These are phyloP conservation scores for Fregetta grallaria DNA, from an alignment of 2,113 vertebrate genomes.

Conservation along the genomic window DNA sequence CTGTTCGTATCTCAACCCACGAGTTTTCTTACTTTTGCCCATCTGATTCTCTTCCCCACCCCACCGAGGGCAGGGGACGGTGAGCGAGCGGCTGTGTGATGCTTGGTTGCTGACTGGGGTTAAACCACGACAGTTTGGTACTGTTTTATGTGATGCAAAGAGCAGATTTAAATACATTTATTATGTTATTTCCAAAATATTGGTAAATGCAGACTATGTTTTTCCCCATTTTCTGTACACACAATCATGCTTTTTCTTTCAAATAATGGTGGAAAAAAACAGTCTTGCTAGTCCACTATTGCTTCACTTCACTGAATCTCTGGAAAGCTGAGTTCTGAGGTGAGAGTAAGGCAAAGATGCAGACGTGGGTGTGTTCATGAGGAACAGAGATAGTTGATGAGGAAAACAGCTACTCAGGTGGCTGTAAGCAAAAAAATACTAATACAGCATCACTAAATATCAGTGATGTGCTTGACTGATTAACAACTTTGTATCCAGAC, in stretches of 20 bases:
- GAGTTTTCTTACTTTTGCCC: too few species aligned
- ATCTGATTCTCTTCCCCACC: too few species aligned
- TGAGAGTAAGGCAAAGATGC: neutral
- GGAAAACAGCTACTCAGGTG: neutral
- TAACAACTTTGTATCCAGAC: neutral
- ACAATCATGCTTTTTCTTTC: neutral
- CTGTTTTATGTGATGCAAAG: neutral
- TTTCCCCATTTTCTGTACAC: neutral
- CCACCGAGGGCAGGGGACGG: too few species aligned
- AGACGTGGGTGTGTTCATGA: neutral
- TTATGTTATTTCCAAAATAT: fast-evolving
- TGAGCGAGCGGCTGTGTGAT: too few species aligned
- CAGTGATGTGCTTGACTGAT: neutral
- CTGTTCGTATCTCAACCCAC: too few species aligned
- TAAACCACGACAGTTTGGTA: neutral
- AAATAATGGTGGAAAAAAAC: fast-evolving
- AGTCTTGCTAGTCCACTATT: neutral
- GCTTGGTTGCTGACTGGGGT: too few species aligned
- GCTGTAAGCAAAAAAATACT: neutral
- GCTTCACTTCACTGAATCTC: neutral
- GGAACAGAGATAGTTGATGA: neutral
- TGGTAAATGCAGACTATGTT: neutral
- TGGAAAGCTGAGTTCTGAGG: neutral
- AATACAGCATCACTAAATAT: neutral
- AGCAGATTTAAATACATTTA: neutral